Conservation (phyloP, 1,140 invertebrate species). For the Aphelenchoides besseyi region DNA sequence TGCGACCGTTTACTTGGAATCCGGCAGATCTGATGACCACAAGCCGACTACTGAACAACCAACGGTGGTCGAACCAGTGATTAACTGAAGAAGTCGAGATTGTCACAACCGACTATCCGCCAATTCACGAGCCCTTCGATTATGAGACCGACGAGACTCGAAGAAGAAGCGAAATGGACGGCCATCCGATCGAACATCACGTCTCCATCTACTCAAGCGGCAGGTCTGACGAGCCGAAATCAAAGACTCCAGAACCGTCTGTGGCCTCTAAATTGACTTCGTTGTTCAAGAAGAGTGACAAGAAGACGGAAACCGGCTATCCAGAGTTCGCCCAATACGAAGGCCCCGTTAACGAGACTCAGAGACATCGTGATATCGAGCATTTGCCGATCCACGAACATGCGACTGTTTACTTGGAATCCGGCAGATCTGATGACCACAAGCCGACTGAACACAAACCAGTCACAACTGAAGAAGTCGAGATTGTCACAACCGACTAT, state of each 20-base stretch:
- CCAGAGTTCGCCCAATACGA: no score
- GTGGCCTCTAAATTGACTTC: no score
- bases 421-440: no score
- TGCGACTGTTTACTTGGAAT: no score
- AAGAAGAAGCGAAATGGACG: neutral
- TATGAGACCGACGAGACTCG: neutral
- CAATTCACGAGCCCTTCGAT: neutral
- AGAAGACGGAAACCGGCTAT: no score
- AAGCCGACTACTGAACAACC: neutral
- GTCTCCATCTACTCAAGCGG: neutral
- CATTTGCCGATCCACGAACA: no score
- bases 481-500: neutral
- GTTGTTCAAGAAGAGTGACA: no score
- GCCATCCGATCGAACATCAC: neutral
- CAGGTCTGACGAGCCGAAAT: neutral
- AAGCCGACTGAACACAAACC: neutral
- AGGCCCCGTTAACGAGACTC: no score
- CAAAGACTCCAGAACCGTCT: neutral
- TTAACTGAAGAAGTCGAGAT: neutral
- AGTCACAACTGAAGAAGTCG: neutral
- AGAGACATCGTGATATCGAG: no score
- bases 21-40: constrained; percentile 36
- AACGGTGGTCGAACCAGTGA: no score
- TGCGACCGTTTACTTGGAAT: constrained; percentile 23
- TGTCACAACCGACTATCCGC: constrained; percentile 16